phyloP scores from a whole-genome alignment of 2,113 vertebrate genomes.

The Stomatorhinus ivindoensis region DNA sequence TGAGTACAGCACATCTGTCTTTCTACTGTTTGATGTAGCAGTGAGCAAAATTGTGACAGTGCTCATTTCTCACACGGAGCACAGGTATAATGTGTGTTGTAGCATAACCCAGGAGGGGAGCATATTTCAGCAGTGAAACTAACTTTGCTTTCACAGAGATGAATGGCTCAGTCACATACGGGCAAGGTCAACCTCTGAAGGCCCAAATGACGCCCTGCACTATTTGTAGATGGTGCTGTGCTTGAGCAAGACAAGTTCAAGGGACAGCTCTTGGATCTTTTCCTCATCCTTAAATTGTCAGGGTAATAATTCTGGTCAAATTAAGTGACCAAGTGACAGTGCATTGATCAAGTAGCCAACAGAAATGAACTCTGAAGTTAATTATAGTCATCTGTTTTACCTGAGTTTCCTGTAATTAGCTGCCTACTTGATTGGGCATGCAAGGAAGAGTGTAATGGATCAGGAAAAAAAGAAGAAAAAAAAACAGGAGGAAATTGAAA shows the following conservation, averaged over 20 bases:
- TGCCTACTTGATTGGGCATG: constrained; percentile 20
- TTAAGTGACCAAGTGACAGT: constrained; percentile 25
- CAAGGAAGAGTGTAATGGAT: constrained; percentile 21
- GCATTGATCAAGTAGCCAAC: constrained; percentile 36
- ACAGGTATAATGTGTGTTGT: not conserved
- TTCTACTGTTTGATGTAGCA: not conserved
- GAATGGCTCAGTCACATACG: not conserved
- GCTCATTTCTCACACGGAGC: not conserved
- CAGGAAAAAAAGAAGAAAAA: not conserved
- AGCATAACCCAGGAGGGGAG: not conserved
- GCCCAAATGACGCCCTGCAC: constrained; percentile 10
- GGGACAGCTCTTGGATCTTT: constrained; percentile 10
- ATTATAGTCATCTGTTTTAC: constrained; percentile 44
- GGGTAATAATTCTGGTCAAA: constrained; percentile 33
- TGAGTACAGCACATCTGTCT: not conserved
- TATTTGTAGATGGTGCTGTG: constrained; percentile 25
- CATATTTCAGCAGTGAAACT: constrained; percentile 1
- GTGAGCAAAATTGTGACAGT: not conserved
- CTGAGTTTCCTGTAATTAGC: constrained; percentile 32
- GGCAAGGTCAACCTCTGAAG: constrained; percentile 8
- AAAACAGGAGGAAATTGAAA: not conserved
- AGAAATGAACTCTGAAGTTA: constrained; percentile 32
- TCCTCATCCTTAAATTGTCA: constrained; percentile 15
- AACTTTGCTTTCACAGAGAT: not conserved
- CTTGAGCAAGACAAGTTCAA: constrained; percentile 17